Evolutionary conservation across 2,888 invertebrate genomes (phyloP).

Genomic region (Phengaris arion): DNA sequence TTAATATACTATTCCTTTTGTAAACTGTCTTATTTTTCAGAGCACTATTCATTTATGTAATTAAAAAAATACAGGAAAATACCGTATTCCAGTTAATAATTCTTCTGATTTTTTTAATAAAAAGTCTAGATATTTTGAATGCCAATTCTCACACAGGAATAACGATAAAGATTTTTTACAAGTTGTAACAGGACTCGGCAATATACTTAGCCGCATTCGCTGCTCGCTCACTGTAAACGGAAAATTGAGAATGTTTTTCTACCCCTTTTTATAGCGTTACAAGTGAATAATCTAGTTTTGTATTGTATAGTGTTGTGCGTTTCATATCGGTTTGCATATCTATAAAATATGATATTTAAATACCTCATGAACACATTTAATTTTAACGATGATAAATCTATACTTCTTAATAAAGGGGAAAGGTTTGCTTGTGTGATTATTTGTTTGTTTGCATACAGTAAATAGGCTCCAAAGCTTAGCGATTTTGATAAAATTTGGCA

Average conservation of each 20-base stretch:
- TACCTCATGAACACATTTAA: too few relatives aligned
- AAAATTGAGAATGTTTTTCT: conserved; percentile 10
- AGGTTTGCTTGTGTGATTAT: too few relatives aligned
- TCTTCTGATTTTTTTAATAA: neutral
- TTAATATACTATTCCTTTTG: too few relatives aligned
- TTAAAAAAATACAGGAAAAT: too few relatives aligned
- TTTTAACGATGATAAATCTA: too few relatives aligned
- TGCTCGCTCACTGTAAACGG: conserved; percentile 11
- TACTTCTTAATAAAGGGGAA: too few relatives aligned
- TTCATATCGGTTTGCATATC: neutral
- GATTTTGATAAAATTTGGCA: too few relatives aligned
- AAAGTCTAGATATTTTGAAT: neutral
- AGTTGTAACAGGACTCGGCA: neutral
- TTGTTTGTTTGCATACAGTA: too few relatives aligned
- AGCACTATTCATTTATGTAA: too few relatives aligned
- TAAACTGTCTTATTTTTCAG: too few relatives aligned
- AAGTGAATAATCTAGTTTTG: conserved; percentile 16
- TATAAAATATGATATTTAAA: neutral
- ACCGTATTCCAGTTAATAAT: too few relatives aligned
- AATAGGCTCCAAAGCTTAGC: too few relatives aligned
- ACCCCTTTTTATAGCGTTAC: conserved; percentile 17
- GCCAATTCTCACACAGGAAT: neutral
- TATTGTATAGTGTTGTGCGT: neutral
- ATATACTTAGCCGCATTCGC: conserved; percentile 8
- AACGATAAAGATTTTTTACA: neutral